Evolutionary conservation across 1,140 invertebrate genomes (phyloP), one percentile per base, ranked within the genome.

Genomic region (Arctopsyche grandis): DNA sequence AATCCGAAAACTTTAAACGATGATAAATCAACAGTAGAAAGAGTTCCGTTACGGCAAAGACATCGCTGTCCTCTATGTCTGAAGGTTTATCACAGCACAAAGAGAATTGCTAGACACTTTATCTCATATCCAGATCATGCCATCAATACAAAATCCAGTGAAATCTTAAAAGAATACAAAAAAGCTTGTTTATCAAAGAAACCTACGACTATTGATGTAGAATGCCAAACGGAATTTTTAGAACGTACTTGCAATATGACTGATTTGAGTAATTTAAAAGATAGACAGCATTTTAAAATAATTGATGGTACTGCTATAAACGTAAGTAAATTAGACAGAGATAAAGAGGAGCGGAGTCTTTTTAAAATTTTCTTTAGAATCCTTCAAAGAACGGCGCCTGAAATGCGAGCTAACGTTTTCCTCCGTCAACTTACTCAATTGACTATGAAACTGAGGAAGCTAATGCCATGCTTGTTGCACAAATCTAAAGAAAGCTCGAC

Each of bases 401-500:
- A 81, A 63, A 66, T 63, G 21, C 73, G 80, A 19, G 78, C 78
- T 0, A 69, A 75, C 9, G 77, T 81, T 29, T 83, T 83, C 69
- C 58, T 83, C 4, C 29, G 80, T 26, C 79, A 83, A 52, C 75
- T 83, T 0, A 73, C 79, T 0, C 43, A 60, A 10, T 76, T 83
- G 56, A 74, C 75, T 19, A 43, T 70, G 1, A 81, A 79, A 44
- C 48, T 83, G 26, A 56, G 71, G 56, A 79, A 66, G 44, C 66
- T 83, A n/a, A 63, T 83, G 60, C 81, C 81, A 0, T 81, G 79
- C 44, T 66, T 83, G 5, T 16, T 83, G 26, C 63, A 75, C 21
- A 79, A 80, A 14, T 38, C 52, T 19, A 52, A 77, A 14, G 22
- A 38, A 12, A 79, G 69, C 29, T 79, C 81, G 16, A 19, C 56